Percentiles rank a stretch among this genome's conserved stretches.
Conservation (phyloP, 2,888 invertebrate genomes). For the Griposia aprilina region DNA sequence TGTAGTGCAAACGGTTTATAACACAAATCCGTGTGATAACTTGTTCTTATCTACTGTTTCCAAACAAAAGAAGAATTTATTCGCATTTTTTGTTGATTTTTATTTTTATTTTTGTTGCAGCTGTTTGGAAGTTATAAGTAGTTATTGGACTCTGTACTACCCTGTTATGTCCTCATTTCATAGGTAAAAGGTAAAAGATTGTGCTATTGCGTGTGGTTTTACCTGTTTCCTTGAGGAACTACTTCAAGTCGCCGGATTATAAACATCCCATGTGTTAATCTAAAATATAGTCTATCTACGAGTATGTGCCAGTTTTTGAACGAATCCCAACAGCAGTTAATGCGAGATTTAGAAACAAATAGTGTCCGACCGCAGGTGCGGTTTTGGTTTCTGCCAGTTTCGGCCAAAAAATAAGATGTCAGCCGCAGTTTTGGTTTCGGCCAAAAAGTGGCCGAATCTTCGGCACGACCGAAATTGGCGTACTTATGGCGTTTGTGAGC, state of each 20-base stretch:
- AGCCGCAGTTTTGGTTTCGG: too few relatives aligned
- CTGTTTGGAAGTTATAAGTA: neutral
- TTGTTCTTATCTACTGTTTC: slow-evolving; percentile 8
- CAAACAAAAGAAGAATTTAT: slow-evolving; percentile 45
- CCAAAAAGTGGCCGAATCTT: too few relatives aligned
- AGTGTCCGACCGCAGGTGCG: too few relatives aligned
- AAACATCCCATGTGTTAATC: neutral
- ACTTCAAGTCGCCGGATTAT: neutral
- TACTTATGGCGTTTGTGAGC: too few relatives aligned
- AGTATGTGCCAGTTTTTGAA: neutral
- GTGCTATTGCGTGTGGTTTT: too few relatives aligned
- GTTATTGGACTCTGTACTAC: neutral
- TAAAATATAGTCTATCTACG: neutral
- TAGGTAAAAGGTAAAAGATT: too few relatives aligned
- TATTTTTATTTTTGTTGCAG: neutral
- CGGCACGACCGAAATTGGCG: too few relatives aligned
- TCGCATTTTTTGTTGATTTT: slow-evolving; percentile 20
- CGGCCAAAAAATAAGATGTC: too few relatives aligned
- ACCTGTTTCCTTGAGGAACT: too few relatives aligned
- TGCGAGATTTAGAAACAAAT: neutral
- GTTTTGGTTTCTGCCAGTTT: too few relatives aligned
- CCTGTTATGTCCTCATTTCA: neutral
- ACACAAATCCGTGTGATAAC: slow-evolving; percentile 14
- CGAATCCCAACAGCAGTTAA: neutral
- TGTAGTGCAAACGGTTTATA: slow-evolving; percentile 14